Base-by-base conservation (phyloP, 2,113 vertebrate species). In the Rhinoderma darwinii region DNA sequence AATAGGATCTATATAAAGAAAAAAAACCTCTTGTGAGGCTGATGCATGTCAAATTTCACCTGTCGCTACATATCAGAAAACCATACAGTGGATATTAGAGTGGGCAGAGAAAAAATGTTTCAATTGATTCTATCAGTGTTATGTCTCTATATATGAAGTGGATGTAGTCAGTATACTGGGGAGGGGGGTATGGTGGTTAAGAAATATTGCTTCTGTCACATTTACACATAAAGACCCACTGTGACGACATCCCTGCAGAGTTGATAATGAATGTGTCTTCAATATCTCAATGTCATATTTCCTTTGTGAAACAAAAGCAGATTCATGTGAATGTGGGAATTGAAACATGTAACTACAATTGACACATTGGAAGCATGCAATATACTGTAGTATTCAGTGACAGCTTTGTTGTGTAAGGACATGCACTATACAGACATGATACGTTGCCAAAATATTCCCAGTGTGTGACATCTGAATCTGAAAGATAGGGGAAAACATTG, bases 241-340 rank as follows among this genome's bases (percentile, higher is more conserved):
- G 17, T 43, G 54, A 27, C 9, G 18, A 43, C 18, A 8, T 81
- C 78, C 35, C 54, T 63, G 37, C 56, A 39, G 78, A 81, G 56
- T 20, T 63, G 54, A 41, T 81, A 81, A 81, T 81, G 41, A 63
- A 81, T 81, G 5, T 41, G 54, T 63, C 78, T 81, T 18, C n/a
- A 2, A 63, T 81, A 43, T 81, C 56, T 63, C 37, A 39, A 17
- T 81, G 56, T 63, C 54, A 81, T 81, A 47, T 70, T 83, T n/a
- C 56, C 25, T 44, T 80, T 12, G 20, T 30, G 78, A 81, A 63
- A 81, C 37, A 81, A 63, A 41, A 9, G 25, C 37, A 27, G 37
- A 61, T 61, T 25, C 25, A 27, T 44, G 37, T 54, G 18, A 54
- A 56, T 79, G 76, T 81, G 78, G 78, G 78, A 81, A 81, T 63